phyloP scores from a whole-genome alignment of 2,113 vertebrate genomes.

The Entosphenus tridentatus region DNA sequence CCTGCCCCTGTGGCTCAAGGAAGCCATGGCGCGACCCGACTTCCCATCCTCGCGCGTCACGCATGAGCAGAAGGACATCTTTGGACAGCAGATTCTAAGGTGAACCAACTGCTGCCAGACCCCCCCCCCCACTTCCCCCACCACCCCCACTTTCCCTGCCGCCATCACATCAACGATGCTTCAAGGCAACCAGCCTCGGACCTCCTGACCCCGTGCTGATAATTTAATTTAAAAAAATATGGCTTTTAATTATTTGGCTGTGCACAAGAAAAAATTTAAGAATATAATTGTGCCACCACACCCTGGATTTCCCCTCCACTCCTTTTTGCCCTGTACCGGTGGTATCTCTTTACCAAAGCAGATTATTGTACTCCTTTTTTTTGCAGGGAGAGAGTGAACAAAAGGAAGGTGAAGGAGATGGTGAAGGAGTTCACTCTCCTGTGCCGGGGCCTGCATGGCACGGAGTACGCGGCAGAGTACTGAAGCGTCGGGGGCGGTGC shows the following conservation, averaged over 20 bases:
- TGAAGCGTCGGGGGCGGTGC: conserved; percentile 20
- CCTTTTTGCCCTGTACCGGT: neutral
- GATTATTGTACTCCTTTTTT: neutral
- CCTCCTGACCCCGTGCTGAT: too few species aligned
- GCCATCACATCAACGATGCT: too few species aligned
- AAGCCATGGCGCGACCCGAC: conserved; percentile 57
- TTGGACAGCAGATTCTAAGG: conserved; percentile 91
- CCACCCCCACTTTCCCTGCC: too few species aligned
- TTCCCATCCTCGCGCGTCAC: conserved; percentile 69
- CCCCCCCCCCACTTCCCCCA: too few species aligned
- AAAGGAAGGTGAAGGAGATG: conserved; percentile 80
- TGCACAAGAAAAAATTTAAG: neutral
- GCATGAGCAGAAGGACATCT: conserved; percentile 63
- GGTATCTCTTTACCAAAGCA: conserved; percentile 8
- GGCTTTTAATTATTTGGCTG: neutral
- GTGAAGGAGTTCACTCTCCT: conserved; percentile 93
- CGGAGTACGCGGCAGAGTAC: conserved; percentile 93
- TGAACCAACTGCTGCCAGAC: conserved; percentile 14
- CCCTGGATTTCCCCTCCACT: neutral
- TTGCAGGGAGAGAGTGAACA: conserved; percentile 82
- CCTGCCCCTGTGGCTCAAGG: conserved; percentile 73
- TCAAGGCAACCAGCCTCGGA: too few species aligned
- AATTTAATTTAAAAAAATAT: too few species aligned
- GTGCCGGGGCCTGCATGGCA: conserved; percentile 86
- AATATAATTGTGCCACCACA: neutral